Evolutionary conservation across 2,113 vertebrate genomes (phyloP), one percentile per base, ranked within the genome.

Genomic region (Passer montanus): DNA sequence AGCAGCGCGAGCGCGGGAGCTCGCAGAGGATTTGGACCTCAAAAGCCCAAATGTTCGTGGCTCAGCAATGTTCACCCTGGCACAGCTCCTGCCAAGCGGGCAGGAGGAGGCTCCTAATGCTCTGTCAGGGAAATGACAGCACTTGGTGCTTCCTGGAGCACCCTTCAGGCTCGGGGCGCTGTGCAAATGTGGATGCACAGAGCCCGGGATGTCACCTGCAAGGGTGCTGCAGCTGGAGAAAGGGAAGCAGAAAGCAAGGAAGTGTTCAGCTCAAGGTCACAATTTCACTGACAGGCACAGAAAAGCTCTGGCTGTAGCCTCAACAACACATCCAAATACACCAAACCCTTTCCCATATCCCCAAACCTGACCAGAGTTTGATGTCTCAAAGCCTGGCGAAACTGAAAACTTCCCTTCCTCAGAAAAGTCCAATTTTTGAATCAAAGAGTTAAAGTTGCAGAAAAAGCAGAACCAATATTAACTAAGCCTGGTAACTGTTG

Each of bases 151-250:
- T 88, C 70, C 68, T 93, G 82, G 67, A 95, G 92, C 82, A 97
- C 89, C 90, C 93, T 94, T 81, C 68, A 86, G 79, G 63, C 72
- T 81, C 12, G 4, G 82, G 90, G 63, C 31, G 15, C 50, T n/a
- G 46, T 22, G 52, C 53, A 93, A 78, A 81, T 59, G 41, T 3
- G 73, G 74, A 64, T 64, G 62, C 27, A 21, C 19, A 2, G 58
- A 87, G 93, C 60, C 33, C 8, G 10, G 90, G 82, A 16, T 70
- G 85, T 90, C 94, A 95, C 75, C 95, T 95, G 89, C 94, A 28
- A 93, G 93, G 70, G 58, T 68, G 92, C 43, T 93, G 82, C 95
- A 97, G 95, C 90, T 95, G 94, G 93, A 37, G 79, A 70, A 70
- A 58, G 0, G 33, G 75, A 85, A 80, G 82, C 50, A 70, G 50